Evolutionary conservation across 2,113 vertebrate species (phyloP), one percentile per base, ranked within the genome.

Genomic region (Hemiprocne comata): DNA sequence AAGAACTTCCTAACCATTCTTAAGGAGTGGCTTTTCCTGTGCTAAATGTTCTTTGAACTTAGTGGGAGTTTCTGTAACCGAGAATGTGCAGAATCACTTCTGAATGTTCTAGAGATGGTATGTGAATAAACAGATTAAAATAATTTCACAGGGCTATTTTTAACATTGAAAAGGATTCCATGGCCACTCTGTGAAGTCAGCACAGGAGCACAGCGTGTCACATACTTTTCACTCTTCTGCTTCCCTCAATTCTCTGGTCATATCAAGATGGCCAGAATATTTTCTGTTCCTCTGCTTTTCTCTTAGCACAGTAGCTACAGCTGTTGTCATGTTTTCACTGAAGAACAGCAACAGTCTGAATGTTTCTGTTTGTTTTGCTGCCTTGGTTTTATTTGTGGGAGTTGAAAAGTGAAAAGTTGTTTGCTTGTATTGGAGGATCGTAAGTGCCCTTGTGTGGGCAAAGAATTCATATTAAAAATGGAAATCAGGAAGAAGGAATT

Each of bases 141-240:
- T 65, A 48, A 54, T 83, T 80, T 69, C 40, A 54, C 7, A 31
- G 17, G 28, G 51, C 24, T 84, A 4, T 60, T 90, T 90, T 90
- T 91, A 17, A 19, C 25, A 82, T 85, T 44, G 88, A 64, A 58
- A 80, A 31, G 11, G 24, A n/a, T 70, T 83, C 72, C 23, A 4
- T 38, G 46, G 51, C 31, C 11, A 12, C 53, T 64, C 46, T 58
- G 31, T 65, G 33, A 83, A 86, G 69, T 31, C 80, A 80, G 72
- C 28, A 18, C 31, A 28, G 24, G 53, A 77, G 64, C 36, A 71
- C 8, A 38, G 17, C 6, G 16, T 0, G 0, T 42, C 67, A 74
- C 0, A 0, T 64, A 25, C 44, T 91, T 80, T 92, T 87, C 34
- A 66, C 9, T 86, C 13, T 36, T 74, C 48, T 2, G 0, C 13